phyloP scores from a whole-genome alignment of 2,113 vertebrate genomes.

The Alosa alosa region DNA sequence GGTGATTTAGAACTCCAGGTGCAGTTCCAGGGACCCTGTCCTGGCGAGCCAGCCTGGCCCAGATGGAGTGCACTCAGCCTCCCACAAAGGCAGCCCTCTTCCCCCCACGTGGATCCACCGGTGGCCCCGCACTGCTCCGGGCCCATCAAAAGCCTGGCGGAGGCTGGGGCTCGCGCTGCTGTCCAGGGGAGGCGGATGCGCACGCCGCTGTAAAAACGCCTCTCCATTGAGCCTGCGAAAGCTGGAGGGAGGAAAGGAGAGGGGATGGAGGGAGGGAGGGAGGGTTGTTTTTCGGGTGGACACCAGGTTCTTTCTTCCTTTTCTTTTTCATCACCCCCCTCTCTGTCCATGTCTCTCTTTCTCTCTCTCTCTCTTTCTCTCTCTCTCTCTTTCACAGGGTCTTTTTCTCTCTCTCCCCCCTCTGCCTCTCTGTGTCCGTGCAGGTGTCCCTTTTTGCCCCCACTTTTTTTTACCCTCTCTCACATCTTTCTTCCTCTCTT shows the following conservation, averaged over 20 bases:
- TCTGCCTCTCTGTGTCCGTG: conserved; percentile 38
- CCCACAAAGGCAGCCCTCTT: conserved; percentile 75
- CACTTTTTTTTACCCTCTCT: conserved; percentile 52
- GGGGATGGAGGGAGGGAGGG: conserved; percentile 45
- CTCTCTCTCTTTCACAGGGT: conserved; percentile 39
- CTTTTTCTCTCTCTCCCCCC: conserved; percentile 43
- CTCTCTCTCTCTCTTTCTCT: conserved; percentile 43
- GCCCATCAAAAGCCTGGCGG: conserved; percentile 67
- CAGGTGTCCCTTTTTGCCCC: conserved; percentile 60
- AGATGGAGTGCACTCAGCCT: conserved; percentile 66
- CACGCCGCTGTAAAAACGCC: conserved; percentile 60
- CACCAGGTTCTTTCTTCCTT: conserved; percentile 74
- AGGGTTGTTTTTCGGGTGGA: conserved; percentile 57
- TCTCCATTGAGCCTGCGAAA: conserved; percentile 65
- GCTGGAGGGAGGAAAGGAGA: conserved; percentile 52
- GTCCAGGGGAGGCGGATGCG: conserved; percentile 66
- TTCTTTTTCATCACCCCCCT: conserved; percentile 57
- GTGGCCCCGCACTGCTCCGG: conserved; percentile 66
- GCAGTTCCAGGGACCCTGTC: conserved; percentile 60
- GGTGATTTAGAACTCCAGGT: conserved; percentile 72
- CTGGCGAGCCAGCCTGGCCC: conserved; percentile 64
- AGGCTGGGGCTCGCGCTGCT: conserved; percentile 50
- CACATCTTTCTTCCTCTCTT: conserved; percentile 61
- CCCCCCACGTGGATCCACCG: conserved; percentile 63
- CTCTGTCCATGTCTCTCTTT: conserved; percentile 40